Evolutionary conservation across 2,113 vertebrate genomes (phyloP).

Genomic region (Anoura caudifer): DNA sequence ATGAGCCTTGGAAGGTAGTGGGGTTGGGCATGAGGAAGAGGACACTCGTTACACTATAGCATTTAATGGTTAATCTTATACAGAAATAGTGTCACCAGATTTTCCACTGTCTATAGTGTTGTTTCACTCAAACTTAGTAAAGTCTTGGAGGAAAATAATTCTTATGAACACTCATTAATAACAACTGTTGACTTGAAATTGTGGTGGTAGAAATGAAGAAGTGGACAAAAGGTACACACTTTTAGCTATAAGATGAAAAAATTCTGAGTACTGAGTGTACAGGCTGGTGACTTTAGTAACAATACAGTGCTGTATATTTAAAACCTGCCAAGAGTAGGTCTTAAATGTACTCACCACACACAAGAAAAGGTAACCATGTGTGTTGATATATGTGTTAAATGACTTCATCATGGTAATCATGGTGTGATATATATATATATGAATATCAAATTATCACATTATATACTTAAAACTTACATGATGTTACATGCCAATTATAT

Average conservation of each 20-base stretch:
- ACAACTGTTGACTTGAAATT: not conserved
- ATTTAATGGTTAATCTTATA: not conserved
- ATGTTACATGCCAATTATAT: not conserved
- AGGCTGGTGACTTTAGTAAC: not conserved
- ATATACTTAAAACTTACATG: not conserved
- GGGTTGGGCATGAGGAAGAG: not conserved
- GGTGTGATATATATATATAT: not conserved
- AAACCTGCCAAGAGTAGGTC: not conserved
- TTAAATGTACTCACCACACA: not conserved
- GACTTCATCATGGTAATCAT: not conserved
- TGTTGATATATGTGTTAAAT: not conserved
- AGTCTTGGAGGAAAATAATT: not conserved
- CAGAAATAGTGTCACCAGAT: not conserved
- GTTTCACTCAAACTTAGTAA: not conserved
- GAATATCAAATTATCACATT: not conserved
- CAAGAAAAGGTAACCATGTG: not conserved
- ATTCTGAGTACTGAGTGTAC: not conserved
- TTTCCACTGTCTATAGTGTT: not conserved
- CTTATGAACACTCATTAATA: not conserved
- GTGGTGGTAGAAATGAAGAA: not conserved
- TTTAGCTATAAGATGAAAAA: not conserved
- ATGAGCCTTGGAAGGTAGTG: not conserved
- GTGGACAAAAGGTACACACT: not conserved
- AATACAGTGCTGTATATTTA: not conserved
- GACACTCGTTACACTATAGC: fast-evolving